Base-by-base conservation (phyloP, 2,888 invertebrate genomes). In the Drosophila yooni region DNA sequence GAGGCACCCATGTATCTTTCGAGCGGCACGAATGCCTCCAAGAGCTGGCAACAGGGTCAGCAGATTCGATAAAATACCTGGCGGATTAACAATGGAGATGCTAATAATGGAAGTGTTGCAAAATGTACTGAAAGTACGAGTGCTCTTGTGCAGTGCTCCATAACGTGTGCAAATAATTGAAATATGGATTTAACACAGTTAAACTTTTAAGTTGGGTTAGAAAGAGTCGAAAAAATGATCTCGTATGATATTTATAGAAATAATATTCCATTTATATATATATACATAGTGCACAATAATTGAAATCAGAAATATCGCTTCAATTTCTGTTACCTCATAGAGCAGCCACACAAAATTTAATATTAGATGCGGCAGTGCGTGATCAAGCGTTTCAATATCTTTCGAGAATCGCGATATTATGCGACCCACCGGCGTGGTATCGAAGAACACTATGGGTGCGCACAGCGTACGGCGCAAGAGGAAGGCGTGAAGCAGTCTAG, bases 11-110 rank as follows among this genome's bases (percentile, higher is more conserved):
- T 94, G 94, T 80, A 94, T 64, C 4, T 78, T 5, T n/a, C 75
- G 67, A 36, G 90, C 88, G 53, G 91, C 92, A 8, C 70, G 74
- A 68, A 91, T 77, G 40, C 82, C 83, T 83, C 95, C 96, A 94
- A 96, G 93, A 92, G 94, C 95, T 76, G 95, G 95, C 92, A 94
- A 94, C 93, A 96, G 93, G 93, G 95, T 95, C 92, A 94, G 94
- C 92, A 95, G 94, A 94, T 95, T 94, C 91, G 95, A 95, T 91
- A 94, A 92, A 91, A 95, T 88, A 91, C 95, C 96, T 96, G 95
- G 3, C 27, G 5, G 31, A 57, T 62, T 54, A 65, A 54, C 33
- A 63, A 56, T 61, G 13, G 7, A 43, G 13, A 52, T 40, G 25
- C 18, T 31, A 33, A 34, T 7, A 48, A 21, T n/a, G 36, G 13